Conservation (phyloP, 1,140 invertebrate genomes). For the Aphidius ervi region DNA sequence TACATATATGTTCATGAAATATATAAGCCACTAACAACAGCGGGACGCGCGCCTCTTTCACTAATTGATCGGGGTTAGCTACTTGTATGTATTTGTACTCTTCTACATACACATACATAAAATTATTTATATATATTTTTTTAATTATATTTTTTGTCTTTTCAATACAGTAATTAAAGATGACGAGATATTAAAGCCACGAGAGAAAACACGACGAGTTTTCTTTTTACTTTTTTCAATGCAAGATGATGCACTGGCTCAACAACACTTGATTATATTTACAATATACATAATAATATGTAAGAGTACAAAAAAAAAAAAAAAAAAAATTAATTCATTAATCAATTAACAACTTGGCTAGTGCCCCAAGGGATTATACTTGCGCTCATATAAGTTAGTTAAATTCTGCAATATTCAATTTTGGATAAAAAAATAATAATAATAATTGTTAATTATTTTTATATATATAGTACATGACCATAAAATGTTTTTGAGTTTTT, state of each 20-base stretch:
- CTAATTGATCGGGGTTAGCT: conserved; percentile 21
- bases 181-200: conserved; percentile 20
- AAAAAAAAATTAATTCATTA: too few species aligned
- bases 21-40: neutral
- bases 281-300: too few species aligned
- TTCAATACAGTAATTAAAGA: conserved; percentile 26
- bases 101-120: conserved; percentile 13
- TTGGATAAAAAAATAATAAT: too few species aligned
- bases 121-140: conserved; percentile 2
- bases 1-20: neutral
- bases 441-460: too few species aligned
- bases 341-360: too few species aligned
- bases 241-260: neutral
- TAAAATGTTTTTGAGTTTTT: too few species aligned
- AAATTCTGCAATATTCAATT: too few species aligned
- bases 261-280: too few species aligned
- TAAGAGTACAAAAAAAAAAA: too few species aligned
- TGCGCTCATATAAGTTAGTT: too few species aligned
- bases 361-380: too few species aligned
- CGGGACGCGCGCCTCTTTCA: conserved; percentile 8
- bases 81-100: conserved; percentile 7
- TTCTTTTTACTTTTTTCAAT: neutral
- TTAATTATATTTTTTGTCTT: neutral
- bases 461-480: too few species aligned
- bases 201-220: conserved; percentile 1